Percentiles rank a stretch among this genome's conserved stretches.
These are phyloP conservation scores for Drosophila meridiana DNA, from an alignment of 2,888 invertebrate genomes.

Conservation along the genomic window DNA sequence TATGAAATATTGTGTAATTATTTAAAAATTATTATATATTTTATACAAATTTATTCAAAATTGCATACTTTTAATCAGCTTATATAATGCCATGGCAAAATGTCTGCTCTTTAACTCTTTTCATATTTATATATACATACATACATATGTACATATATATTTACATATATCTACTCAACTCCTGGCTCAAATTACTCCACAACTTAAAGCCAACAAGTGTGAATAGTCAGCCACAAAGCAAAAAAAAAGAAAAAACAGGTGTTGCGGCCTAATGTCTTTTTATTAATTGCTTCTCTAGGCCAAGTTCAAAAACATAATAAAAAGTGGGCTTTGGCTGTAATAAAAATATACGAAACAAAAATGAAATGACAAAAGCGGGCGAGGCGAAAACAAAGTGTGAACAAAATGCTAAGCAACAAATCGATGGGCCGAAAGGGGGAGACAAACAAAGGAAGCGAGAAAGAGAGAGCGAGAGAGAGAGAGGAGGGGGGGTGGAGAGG, in stretches of 20 bases:
- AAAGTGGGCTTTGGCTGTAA: constrained; percentile 4
- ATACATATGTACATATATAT: too few relatives aligned
- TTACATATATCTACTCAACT: neutral
- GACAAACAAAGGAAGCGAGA: neutral
- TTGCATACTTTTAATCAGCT: too few relatives aligned
- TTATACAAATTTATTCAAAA: too few relatives aligned
- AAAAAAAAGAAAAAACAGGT: neutral
- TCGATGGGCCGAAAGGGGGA: constrained; percentile 22
- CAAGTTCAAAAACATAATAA: constrained; percentile 20
- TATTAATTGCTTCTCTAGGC: constrained; percentile 14
- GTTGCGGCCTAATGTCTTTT: neutral
- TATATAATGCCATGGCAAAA: too few relatives aligned
- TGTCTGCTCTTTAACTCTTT: too few relatives aligned
- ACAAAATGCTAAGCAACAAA: constrained; percentile 25
- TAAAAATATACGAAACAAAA: neutral
- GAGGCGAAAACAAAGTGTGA: constrained; percentile 16
- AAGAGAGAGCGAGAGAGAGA: neutral
- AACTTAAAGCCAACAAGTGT: neutral
- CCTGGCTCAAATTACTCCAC: too few relatives aligned
- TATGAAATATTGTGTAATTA: too few relatives aligned
- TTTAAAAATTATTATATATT: too few relatives aligned
- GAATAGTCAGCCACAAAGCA: neutral
- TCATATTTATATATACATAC: too few relatives aligned
- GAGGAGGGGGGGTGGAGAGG: neutral
- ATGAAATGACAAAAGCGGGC: neutral